Evolutionary conservation across 2,888 invertebrate genomes (phyloP).

Genomic region (Lymantria monacha): DNA sequence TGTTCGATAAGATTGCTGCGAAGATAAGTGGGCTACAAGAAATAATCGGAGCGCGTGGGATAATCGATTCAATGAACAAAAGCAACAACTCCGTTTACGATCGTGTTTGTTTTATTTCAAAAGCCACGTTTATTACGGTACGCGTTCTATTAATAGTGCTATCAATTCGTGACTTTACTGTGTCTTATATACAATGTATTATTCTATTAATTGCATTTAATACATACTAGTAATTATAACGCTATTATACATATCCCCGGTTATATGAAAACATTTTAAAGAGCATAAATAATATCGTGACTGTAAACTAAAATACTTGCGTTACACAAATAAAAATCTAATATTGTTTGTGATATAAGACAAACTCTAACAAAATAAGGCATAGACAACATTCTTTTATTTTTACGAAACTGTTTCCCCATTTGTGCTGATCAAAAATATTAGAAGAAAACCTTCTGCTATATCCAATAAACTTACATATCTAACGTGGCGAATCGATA

Average conservation of each 20-base stretch:
- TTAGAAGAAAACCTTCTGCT: conserved; percentile 1
- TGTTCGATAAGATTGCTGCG: conserved; percentile 51
- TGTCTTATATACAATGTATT: not conserved
- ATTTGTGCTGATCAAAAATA: conserved; percentile 1
- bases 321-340: too few species aligned
- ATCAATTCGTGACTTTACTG: conserved; percentile 9
- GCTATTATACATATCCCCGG: too few species aligned
- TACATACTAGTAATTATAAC: not conserved
- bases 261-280: too few species aligned
- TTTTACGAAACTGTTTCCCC: not conserved
- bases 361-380: too few species aligned
- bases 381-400: not conserved
- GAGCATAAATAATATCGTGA: too few species aligned
- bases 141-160: conserved; percentile 18
- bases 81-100: conserved; percentile 51
- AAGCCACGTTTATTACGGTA: conserved; percentile 24
- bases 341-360: too few species aligned
- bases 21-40: conserved; percentile 48
- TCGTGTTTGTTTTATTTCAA: conserved; percentile 51
- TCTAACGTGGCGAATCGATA: conserved; percentile 11
- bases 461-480: conserved; percentile 12
- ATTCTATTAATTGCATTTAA: not conserved
- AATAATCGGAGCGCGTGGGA: conserved; percentile 59
- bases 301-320: too few species aligned
- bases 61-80: conserved; percentile 67